Conservation (phyloP, 2,888 invertebrate genomes). For the Cetonia aurata region DNA sequence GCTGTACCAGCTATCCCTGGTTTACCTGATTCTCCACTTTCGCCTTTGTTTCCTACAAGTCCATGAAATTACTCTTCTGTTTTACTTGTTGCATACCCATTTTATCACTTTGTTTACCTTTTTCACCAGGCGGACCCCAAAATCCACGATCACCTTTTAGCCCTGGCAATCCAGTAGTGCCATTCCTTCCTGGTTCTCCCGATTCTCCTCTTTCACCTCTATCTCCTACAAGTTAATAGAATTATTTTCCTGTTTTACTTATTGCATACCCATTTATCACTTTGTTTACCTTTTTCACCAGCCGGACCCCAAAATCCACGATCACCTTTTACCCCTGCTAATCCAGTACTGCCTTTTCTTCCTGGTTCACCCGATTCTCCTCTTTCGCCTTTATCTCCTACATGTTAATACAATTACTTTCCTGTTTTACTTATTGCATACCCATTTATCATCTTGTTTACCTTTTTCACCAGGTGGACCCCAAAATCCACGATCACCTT, state of each 20-base stretch:
- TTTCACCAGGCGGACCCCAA: neutral
- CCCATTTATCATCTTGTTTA: too few relatives aligned
- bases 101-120: neutral
- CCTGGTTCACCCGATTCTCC: conserved; percentile 19
- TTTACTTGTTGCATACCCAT: too few relatives aligned
- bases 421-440: neutral
- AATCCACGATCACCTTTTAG: neutral
- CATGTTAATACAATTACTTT: neutral
- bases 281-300: conserved; percentile 1
- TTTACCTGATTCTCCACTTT: neutral
- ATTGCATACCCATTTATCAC: neutral
- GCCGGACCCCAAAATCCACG: neutral
- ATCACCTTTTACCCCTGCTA: neutral
- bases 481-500: neutral
- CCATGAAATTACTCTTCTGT: too few relatives aligned
- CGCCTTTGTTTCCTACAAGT: too few relatives aligned
- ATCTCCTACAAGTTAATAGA: neutral
- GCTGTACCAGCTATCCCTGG: too few relatives aligned
- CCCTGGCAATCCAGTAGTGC: conserved; percentile 1
- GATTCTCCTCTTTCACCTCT: conserved; percentile 10
- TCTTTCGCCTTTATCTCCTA: conserved; percentile 1
- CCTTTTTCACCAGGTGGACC: too few relatives aligned
- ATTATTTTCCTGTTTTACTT: neutral
- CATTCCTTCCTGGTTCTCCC: conserved; percentile 11
- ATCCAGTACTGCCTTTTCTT: neutral